Base-by-base conservation (phyloP, 1,140 invertebrate species). In the Trachymyrmex septentrionalis region DNA sequence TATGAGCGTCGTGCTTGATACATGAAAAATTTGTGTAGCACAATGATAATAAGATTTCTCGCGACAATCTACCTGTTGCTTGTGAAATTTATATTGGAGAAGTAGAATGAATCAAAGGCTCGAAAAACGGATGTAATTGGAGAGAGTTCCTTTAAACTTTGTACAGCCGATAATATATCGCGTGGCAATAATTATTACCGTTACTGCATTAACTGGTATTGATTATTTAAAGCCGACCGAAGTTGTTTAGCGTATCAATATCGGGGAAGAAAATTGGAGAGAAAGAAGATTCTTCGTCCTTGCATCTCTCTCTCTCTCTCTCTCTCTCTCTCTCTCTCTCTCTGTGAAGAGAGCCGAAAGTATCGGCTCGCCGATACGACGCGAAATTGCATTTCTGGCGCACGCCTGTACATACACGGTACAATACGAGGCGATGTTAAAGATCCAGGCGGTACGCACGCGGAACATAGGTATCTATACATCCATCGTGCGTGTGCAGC, bases 401-500 rank as follows among this genome's bases (percentile, higher is more conserved):
- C n/a, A 14, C 30, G 30, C 30, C 30, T 27, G 72, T 21, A 10
- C 66, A 12, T 48, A 69, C 5, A 9, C 16, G 9, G 19, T 30
- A 30, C 19, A 7, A 63, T 21, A 19, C 57, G n/a, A 19, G 12
- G 77, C 63, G n/a, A 67, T 69, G 50, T 69, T 53, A 53, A 19
- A 66, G 59, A 80, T 80, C 76, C 27, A 66, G 63, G 63, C 61
- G 30, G 4, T 16, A 78, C 21, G 38, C 16, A 67, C 64, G 19
- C 9, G 27, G 44, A 53, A 67, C 24, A 21, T 30, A 24, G 6
- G 7, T 69, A 21, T 53, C 14, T 34, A 53, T 27, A 38, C 10
- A 53, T 55, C n/a, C n/a, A 19, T 53, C 63, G n/a, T 48, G 69
- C 24, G 24, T 63, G 57, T 63, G 57, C 34, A 44, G 63, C 67